Base-by-base conservation (phyloP, 2,797 vertebrate genomes). In the Gymnothorax reevesii region DNA sequence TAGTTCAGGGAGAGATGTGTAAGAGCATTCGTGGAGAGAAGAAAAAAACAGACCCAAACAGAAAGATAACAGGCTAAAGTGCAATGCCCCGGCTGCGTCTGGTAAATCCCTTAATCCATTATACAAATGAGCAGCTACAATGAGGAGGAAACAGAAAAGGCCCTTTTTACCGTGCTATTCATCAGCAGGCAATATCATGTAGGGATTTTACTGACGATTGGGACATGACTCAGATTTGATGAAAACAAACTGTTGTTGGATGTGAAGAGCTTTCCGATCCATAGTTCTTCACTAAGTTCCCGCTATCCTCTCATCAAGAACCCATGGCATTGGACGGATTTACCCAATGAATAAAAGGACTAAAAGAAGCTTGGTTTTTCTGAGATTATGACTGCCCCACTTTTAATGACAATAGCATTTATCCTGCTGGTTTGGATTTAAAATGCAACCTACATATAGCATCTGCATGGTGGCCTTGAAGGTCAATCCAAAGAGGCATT, bases 381-480 rank as follows among this genome's bases (percentile, higher is more conserved):
- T 86, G 92, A 94, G 94, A 94, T 93, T 94, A 94, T 90, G 88
- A 92, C 85, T 94, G 94, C 94, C 93, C 94, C 90, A 91, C 90
- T 94, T 95, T 92, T 84, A 92, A 92, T 91, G 90, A 93, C 92
- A 94, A 88, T 87, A 87, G 87, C 42, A 64, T 84, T 87, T 54
- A 86, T 22, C 57, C 10, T 82, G 22, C 17, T 12, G 42, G 27
- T 49, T 22, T 54, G 75, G 75, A 79, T 79, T 79, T 79, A 79
- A 79, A 79, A 79, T 49, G 22, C 49, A 42, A 79, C 49, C 75
- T 79, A 79, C 15, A 54, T 79, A 79, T 79, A 79, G 75, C 20
- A 79, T n/a, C 54, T 52, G 49, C 54, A 52, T 20, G 49, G 75
- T 79, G 75, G 75, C 49, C 75, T 54, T 49, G 75, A 79, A 54